phyloP scores from a whole-genome alignment of 2,113 vertebrate genomes.

The Misgurnus mizolepis region DNA sequence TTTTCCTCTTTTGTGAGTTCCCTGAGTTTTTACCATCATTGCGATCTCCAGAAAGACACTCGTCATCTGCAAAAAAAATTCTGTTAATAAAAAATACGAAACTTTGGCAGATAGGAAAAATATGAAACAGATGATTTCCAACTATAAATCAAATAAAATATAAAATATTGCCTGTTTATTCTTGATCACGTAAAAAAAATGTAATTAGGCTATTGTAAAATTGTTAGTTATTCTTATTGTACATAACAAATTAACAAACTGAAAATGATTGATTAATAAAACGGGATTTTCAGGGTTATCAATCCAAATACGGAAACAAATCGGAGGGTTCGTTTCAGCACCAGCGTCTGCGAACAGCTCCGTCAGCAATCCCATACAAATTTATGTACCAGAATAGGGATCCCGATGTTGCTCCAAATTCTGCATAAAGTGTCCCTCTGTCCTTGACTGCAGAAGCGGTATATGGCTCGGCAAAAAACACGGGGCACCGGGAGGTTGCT shows the following conservation, averaged over 20 bases:
- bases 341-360: slow-evolving; percentile 38
- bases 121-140: background rate
- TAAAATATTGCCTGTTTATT: too few species aligned
- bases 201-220: too few species aligned
- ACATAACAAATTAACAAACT: too few species aligned
- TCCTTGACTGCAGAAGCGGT: slow-evolving; percentile 76
- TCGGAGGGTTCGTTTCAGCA: slow-evolving; percentile 26
- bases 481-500: slow-evolving; percentile 74
- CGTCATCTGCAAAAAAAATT: slow-evolving; percentile 81
- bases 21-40: slow-evolving; percentile 75
- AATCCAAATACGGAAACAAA: background rate
- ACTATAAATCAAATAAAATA: too few species aligned
- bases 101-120: background rate
- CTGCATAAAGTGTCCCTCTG: slow-evolving; percentile 72
- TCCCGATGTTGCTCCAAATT: slow-evolving; percentile 78
- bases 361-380: background rate
- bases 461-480: slow-evolving; percentile 82
- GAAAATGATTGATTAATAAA: background rate
- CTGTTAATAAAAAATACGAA: background rate
- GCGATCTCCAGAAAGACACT: slow-evolving; percentile 80
- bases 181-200: background rate
- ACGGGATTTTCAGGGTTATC: background rate
- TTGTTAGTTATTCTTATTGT: too few species aligned
- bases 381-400: slow-evolving; percentile 79
- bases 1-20: slow-evolving; percentile 85